Percentiles rank a stretch among this genome's conserved stretches.
These are phyloP conservation scores for Triplophysa yarkandensis DNA, from an alignment of 2,797 vertebrate genomes.

Conservation along the genomic window DNA sequence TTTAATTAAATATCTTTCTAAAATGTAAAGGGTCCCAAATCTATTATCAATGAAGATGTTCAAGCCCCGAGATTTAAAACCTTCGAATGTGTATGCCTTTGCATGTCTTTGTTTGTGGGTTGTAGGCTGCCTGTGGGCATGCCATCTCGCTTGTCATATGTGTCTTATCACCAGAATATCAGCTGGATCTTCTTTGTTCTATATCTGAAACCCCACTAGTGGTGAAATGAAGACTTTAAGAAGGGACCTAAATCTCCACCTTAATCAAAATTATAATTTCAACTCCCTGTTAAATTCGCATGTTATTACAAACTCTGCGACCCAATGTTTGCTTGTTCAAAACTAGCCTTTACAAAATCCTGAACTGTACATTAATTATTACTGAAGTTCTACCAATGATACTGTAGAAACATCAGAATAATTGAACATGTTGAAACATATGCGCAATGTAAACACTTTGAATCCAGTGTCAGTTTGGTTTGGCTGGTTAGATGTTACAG, in stretches of 20 bases:
- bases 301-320: not conserved
- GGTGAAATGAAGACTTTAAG: constrained; percentile 35
- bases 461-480: not conserved
- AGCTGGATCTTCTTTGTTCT: constrained; percentile 53
- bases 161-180: constrained; percentile 45
- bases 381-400: constrained; percentile 1
- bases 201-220: constrained; percentile 17
- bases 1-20: too few species aligned
- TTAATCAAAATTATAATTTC: constrained; percentile 33
- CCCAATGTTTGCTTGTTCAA: not conserved
- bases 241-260: constrained; percentile 14
- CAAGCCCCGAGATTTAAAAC: constrained; percentile 13
- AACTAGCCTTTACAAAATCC: constrained; percentile 2
- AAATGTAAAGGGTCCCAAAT: too few species aligned
- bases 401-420: not conserved
- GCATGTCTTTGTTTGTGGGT: constrained; percentile 58
- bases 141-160: constrained; percentile 42
- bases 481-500: constrained; percentile 6
- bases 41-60: too few species aligned
- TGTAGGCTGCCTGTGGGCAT: constrained; percentile 56
- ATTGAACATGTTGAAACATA: not conserved
- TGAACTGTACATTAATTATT: not conserved
- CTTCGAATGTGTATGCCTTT: constrained; percentile 22
- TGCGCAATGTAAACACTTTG: not conserved
- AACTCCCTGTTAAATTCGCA: not conserved